phyloP scores from a whole-genome alignment of 2,797 vertebrate genomes.

The Danio kyathit region DNA sequence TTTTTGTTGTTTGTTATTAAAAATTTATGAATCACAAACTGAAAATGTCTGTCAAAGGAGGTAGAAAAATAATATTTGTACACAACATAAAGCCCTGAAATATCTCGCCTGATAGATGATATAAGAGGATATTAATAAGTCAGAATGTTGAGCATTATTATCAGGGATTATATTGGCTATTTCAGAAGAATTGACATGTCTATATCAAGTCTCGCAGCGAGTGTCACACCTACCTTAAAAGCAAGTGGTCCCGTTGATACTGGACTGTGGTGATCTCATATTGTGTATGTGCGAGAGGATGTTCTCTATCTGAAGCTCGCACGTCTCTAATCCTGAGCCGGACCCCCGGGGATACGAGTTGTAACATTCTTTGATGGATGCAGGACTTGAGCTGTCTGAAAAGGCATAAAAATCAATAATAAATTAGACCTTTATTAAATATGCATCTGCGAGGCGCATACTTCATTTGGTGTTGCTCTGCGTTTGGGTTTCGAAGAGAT shows the following conservation, averaged over 20 bases:
- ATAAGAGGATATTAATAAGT: slow-evolving; percentile 30
- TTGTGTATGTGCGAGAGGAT: slow-evolving; percentile 35
- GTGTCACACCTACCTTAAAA: slow-evolving; percentile 37
- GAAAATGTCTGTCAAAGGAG: background rate
- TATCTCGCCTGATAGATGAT: background rate
- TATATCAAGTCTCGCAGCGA: slow-evolving; percentile 44
- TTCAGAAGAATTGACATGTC: slow-evolving; percentile 47
- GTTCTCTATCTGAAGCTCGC: slow-evolving; percentile 25
- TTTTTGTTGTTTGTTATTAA: background rate
- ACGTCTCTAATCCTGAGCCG: slow-evolving; percentile 46
- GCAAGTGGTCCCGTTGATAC: slow-evolving; percentile 31
- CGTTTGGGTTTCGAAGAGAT: slow-evolving; percentile 15
- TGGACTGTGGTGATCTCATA: slow-evolving; percentile 22
- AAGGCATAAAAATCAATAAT: slow-evolving; percentile 54
- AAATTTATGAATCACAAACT: background rate
- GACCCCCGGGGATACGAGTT: slow-evolving; percentile 45
- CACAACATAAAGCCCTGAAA: slow-evolving; percentile 13
- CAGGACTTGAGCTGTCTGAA: slow-evolving; percentile 46
- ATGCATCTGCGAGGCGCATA: slow-evolving; percentile 46
- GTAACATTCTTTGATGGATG: slow-evolving; percentile 55
- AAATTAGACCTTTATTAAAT: slow-evolving; percentile 57
- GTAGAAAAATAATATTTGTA: background rate
- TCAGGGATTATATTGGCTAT: slow-evolving; percentile 34
- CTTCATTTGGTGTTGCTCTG: slow-evolving; percentile 43
- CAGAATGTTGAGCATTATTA: slow-evolving; percentile 42